phyloP scores from a whole-genome alignment of 2,113 vertebrate genomes.

The Siniperca knerii region DNA sequence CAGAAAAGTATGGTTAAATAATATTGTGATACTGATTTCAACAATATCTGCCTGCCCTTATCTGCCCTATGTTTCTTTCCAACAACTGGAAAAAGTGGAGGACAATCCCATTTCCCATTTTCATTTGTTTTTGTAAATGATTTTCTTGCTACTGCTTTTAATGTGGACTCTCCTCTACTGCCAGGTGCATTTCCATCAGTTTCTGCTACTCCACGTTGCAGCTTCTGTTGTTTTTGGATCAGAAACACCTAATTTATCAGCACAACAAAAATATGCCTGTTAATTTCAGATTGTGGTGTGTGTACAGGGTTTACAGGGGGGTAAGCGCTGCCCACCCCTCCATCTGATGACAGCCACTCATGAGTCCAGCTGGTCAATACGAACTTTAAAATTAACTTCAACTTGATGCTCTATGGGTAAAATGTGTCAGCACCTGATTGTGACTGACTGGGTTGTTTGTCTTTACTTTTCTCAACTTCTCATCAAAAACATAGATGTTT shows the following conservation, averaged over 20 bases:
- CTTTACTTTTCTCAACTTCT: slow-evolving; percentile 7
- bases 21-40: background rate
- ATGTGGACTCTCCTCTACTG: background rate
- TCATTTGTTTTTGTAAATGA: background rate
- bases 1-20: background rate
- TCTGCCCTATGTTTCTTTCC: background rate
- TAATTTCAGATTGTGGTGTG: background rate
- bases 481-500: background rate
- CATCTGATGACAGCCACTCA: background rate
- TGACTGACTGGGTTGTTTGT: background rate
- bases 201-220: slow-evolving; percentile 1
- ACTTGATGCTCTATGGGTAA: background rate
- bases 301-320: background rate
- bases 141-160: background rate
- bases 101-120: background rate
- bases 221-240: slow-evolving; percentile 24
- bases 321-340: background rate
- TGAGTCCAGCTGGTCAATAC: background rate
- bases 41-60: background rate
- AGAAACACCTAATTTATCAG: slow-evolving; percentile 4
- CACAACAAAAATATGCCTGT: background rate
- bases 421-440: background rate
- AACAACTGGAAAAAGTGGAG: background rate
- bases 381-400: background rate
- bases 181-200: background rate